Conservation (phyloP, 2,888 invertebrate genomes). For the Sympetrum striolatum region DNA sequence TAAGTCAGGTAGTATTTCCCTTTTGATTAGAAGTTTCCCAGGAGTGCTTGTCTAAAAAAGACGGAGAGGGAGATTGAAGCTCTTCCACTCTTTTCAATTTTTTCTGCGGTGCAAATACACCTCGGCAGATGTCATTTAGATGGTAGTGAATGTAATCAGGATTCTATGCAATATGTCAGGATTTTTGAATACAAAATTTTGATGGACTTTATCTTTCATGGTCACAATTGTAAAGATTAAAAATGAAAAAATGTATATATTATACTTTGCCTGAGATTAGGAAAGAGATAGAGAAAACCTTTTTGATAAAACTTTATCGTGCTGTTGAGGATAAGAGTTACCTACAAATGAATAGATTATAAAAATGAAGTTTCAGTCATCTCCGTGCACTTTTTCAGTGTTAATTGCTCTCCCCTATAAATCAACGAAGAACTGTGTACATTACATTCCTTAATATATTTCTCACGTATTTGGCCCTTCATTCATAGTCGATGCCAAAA, state of each 20-base stretch:
- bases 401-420: slow-evolving; percentile 50
- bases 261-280: slow-evolving; percentile 53
- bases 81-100: slow-evolving; percentile 44
- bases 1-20: slow-evolving; percentile 49
- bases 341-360: slow-evolving; percentile 51
- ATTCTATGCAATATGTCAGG: slow-evolving; percentile 49
- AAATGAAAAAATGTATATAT: slow-evolving; percentile 51
- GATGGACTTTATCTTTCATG: slow-evolving; percentile 52
- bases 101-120: slow-evolving; percentile 44
- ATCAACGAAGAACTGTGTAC: slow-evolving; percentile 52
- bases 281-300: slow-evolving; percentile 52
- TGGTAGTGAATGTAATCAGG: slow-evolving; percentile 49
- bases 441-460: slow-evolving; percentile 51
- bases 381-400: slow-evolving; percentile 51
- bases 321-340: slow-evolving; percentile 52
- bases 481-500: slow-evolving; percentile 50
- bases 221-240: slow-evolving; percentile 51
- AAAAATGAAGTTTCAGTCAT: slow-evolving; percentile 50
- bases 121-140: slow-evolving; percentile 40
- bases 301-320: slow-evolving; percentile 52
- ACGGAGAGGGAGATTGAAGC: slow-evolving; percentile 44
- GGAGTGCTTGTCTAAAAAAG: slow-evolving; percentile 34
- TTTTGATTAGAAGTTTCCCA: slow-evolving; percentile 48
- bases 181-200: slow-evolving; percentile 52
- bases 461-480: slow-evolving; percentile 49